Conservation (phyloP, 1,140 invertebrate species). For the Drosophila kohkoa region DNA sequence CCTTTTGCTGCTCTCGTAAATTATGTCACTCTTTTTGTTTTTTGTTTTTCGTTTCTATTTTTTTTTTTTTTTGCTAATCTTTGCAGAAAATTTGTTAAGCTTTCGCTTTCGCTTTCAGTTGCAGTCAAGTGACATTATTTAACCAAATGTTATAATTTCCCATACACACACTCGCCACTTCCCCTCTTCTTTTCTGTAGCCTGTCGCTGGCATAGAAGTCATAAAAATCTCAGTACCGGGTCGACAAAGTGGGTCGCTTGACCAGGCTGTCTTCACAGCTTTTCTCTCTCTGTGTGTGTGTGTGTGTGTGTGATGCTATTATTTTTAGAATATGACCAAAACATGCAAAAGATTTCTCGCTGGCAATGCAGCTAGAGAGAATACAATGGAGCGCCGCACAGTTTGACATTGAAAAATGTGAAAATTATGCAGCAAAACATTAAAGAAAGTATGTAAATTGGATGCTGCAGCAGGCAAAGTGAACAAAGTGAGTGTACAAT, state of each 20-base stretch:
- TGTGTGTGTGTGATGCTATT: conserved; percentile 51
- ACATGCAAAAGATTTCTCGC: conserved; percentile 83
- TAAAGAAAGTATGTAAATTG: conserved; percentile 82
- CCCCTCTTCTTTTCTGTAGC: conserved; percentile 7
- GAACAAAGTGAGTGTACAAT: conserved; percentile 6
- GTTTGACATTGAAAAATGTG: conserved; percentile 84
- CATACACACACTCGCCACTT: conserved; percentile 20
- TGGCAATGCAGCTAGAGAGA: conserved; percentile 47
- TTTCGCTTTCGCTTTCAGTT: conserved; percentile 72
- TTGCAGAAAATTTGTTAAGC: conserved; percentile 75
- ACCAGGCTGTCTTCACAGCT: conserved; percentile 43
- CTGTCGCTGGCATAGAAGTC: conserved; percentile 60
- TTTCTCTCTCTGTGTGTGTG: neutral
- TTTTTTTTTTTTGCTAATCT: conserved; percentile 64
- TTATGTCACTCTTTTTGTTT: conserved; percentile 28
- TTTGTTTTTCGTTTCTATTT: conserved; percentile 11
- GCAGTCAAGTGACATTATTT: conserved; percentile 64
- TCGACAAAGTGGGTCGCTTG: conserved; percentile 73
- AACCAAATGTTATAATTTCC: conserved; percentile 74
- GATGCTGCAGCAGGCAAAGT: conserved; percentile 51
- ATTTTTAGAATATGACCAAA: conserved; percentile 84
- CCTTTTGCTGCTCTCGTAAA: conserved; percentile 21
- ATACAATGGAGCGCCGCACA: conserved; percentile 63
- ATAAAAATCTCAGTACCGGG: conserved; percentile 71
- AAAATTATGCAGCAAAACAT: conserved; percentile 84